Percentiles rank a stretch among this genome's conserved stretches.
phyloP scores from a whole-genome alignment of 2,113 vertebrate genomes.

The Thermophis baileyi region DNA sequence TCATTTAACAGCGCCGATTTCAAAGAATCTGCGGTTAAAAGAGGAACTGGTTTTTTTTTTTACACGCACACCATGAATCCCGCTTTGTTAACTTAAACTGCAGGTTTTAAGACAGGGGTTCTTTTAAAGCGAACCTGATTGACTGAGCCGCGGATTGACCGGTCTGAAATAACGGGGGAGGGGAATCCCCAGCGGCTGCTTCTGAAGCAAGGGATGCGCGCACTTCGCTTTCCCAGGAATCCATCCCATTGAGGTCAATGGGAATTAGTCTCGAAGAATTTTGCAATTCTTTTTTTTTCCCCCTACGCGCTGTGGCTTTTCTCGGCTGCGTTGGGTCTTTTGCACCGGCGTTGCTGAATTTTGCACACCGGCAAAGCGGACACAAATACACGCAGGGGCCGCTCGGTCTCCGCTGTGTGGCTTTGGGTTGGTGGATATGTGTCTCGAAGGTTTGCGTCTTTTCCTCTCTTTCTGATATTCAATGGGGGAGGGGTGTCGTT shows the following conservation, averaged over 20 bases:
- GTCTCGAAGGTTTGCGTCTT: background rate
- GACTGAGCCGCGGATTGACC: background rate
- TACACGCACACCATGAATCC: background rate
- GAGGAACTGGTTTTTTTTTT: background rate
- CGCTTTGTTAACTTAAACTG: background rate
- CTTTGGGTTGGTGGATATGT: background rate
- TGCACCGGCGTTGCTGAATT: background rate
- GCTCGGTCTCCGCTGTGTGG: background rate
- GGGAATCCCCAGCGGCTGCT: background rate
- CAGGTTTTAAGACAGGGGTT: background rate
- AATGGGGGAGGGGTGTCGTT: background rate
- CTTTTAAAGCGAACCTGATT: background rate
- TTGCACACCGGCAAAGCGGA: background rate
- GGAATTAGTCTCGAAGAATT: background rate
- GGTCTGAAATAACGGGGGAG: background rate
- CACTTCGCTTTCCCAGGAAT: background rate
- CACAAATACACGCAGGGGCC: background rate
- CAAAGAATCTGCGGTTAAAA: background rate
- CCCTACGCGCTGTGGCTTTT: background rate
- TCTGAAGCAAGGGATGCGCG: background rate
- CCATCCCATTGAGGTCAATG: background rate
- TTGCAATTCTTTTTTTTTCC: background rate
- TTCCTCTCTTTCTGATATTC: background rate
- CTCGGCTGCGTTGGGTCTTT: background rate
- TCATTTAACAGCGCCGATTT: background rate